phyloP scores from a whole-genome alignment of 2,888 invertebrate genomes.

The Bibio marci region DNA sequence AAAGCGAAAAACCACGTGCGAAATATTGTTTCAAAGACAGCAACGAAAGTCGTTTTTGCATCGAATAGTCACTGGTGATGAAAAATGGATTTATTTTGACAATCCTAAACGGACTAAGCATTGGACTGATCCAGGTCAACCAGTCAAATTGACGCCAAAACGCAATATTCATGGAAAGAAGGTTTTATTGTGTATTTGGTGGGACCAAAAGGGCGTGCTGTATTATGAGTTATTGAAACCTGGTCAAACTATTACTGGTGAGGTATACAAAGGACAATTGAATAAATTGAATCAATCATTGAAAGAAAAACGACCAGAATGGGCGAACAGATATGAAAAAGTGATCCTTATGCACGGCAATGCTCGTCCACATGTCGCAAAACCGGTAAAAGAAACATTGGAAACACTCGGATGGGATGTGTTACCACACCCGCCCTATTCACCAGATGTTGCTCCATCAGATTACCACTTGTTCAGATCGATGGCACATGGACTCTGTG shows the following conservation, averaged over 20 bases:
- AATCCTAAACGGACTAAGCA: no score
- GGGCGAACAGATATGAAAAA: neutral
- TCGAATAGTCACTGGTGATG: conserved; percentile 1
- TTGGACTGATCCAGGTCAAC: no score
- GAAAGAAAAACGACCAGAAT: neutral
- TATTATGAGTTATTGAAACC: conserved; percentile 1
- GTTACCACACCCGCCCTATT: neutral
- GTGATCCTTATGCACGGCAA: neutral
- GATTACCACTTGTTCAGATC: no score
- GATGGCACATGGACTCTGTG: no score
- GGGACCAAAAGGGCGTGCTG: neutral
- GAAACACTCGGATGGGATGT: conserved; percentile 2
- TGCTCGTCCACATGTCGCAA: neutral
- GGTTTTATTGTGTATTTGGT: neutral
- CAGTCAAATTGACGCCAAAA: no score
- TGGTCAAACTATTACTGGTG: neutral
- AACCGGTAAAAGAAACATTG: neutral
- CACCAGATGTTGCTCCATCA: neutral
- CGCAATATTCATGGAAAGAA: no score
- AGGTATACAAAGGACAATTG: neutral
- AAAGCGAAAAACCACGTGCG: neutral
- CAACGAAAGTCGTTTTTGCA: neutral
- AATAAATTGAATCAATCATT: neutral
- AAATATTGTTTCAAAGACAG: neutral
- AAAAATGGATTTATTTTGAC: neutral